Evolutionary conservation across 2,797 vertebrate genomes (phyloP), one percentile per base, ranked within the genome.

Genomic region (Capromys pilorides): DNA sequence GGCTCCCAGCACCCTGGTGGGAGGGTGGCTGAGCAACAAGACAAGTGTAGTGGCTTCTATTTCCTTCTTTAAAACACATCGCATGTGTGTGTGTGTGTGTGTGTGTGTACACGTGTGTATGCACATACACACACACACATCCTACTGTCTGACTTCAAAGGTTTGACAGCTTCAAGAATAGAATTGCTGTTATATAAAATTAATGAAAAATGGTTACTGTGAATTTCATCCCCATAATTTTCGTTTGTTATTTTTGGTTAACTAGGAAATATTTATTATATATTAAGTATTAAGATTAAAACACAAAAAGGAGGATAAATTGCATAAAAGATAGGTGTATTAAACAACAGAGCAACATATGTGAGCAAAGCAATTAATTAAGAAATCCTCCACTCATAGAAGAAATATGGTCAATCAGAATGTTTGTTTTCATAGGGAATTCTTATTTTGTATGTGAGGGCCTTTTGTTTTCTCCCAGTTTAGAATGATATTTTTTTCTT

Each of bases 11-110:
- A 98, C 97, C 98, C 96, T 94, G 86, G 97, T 97, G 82, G 94
- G 98, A 98, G 97, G 98, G 97, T 97, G 97, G 97, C 97, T 98
- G 97, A 97, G 98, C 98, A 98, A 97, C 97, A 92, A 97, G 98
- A 78, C 86, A 77, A 97, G 97, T 97, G 94, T 92, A 91, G 92
- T 79, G 97, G 75, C 97, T 96, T 94, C 96, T 96, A 31, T 83
- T 97, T 94, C n/a, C 36, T 91, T 94, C 81, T 93, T 96, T 59
- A 84, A 91, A 36, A 87, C 82, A 93, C 69, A 90, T 69, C n/a
- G 41, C 77, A 22, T 31, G 24, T 24, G 9, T 8, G 31, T 36
- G 49, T 69, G 71, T 33, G 31, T n/a, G 24, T 3, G 28, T 49
- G 59, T 19, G 45, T 24, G 31, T 33, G 31, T 21, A 45, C 33